These are phyloP conservation scores for Enteromius paludinosus DNA, from an alignment of 2,797 vertebrate species.

Conservation along the genomic window DNA sequence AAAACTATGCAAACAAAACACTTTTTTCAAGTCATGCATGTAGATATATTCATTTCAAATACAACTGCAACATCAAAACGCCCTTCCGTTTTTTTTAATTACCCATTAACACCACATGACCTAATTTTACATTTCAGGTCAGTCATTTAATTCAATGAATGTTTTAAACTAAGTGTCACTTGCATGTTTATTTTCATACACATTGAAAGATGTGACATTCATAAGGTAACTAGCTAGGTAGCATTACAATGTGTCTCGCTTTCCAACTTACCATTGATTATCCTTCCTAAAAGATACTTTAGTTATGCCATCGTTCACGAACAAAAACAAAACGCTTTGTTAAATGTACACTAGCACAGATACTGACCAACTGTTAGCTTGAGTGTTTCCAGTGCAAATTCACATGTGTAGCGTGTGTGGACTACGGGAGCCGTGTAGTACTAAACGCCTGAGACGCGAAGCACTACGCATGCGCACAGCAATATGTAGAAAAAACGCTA, in stretches of 20 bases:
- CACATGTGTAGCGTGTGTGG: conserved; percentile 50
- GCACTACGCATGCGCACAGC: conserved; percentile 32
- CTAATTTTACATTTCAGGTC: background rate
- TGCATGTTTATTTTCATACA: background rate
- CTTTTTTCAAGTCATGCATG: background rate
- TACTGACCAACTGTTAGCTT: background rate
- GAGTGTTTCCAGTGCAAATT: background rate
- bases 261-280: background rate
- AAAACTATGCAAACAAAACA: too few relatives aligned
- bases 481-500: conserved; percentile 40
- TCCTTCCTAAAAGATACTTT: background rate
- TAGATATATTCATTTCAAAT: background rate
- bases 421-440: conserved; percentile 66
- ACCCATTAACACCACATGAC: background rate
- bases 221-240: conserved; percentile 1
- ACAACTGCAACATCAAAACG: background rate
- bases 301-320: background rate
- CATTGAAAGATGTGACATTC: background rate
- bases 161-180: background rate
- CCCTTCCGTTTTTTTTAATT: background rate
- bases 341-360: background rate
- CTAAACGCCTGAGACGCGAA: background rate
- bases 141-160: background rate
- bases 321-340: background rate
- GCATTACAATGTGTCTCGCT: background rate